Base-by-base conservation (phyloP, 92 coral and sea anemone species). In the Phenganax marumi region DNA sequence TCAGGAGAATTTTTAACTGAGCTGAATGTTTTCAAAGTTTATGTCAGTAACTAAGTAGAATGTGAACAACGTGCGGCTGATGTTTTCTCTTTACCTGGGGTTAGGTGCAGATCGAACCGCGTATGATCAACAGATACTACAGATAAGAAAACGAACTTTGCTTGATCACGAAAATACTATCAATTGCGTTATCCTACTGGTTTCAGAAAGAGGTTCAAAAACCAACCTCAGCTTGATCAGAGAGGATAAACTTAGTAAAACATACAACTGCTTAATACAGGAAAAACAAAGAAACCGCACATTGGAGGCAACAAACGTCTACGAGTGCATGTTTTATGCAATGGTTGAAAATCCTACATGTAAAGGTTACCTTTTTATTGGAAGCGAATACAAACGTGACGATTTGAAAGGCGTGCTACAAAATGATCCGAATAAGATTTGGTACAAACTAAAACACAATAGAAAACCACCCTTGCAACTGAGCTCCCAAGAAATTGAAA, bases 251-350 rank as follows among this genome's bases (percentile, higher is more conserved):
- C 9, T 16, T 13, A 39, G 8, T 52, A 77, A 77, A 60, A 39
- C 50, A 10, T 56, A 77, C 23, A 57, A 57, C 81, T 77, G 69
- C 18, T 11, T 21, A 12, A 77, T 25, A 17, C 17, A 0, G 26
- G 72, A 33, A 33, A 33, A 33, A 33, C 43, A 33, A 33, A 33
- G 49, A 10, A 33, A n/a, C 48, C 16, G 43, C 48, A 6, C 13
- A 17, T 66, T 66, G 48, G 49, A 66, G 50, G 0, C 72, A 60
- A 33, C 10, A 16, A 55, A 60, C 16, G 95, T 90, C 66, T 94
- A 94, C 77, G 91, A 89, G 64, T 94, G 98, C 47, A 85, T 94
- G 33, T 88, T 90, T 16, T 75, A 83, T 51, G 97, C 93, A 1
- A 69, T 84, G 33, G 73, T 88, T 52, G 62, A 85, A 49, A 84